Percentiles rank a stretch among this genome's conserved stretches.
phyloP scores from a whole-genome alignment of 2,888 invertebrate genomes.

The Rhagonycha lutea region DNA sequence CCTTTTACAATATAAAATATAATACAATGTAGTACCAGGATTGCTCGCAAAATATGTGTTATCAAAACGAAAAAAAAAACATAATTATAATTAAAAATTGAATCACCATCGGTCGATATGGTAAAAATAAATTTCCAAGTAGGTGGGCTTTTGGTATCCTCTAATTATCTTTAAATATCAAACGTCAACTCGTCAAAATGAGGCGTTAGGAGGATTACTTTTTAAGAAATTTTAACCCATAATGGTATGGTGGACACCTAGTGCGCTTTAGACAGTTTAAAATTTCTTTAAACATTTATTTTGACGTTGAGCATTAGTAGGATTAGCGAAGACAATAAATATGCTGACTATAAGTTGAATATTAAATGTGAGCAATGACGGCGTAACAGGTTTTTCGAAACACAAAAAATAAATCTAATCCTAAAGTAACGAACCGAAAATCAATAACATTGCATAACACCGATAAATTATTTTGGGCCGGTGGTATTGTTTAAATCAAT shows the following conservation, averaged over 20 bases:
- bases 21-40: too few relatives aligned
- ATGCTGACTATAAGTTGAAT: conserved; percentile 16
- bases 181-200: conserved; percentile 29
- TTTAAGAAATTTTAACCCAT: conserved; percentile 22
- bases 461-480: not conserved
- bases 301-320: conserved; percentile 27
- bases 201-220: conserved; percentile 25
- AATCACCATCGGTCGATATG: not conserved
- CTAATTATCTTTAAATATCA: conserved; percentile 27
- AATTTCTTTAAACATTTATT: conserved; percentile 28
- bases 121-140: conserved; percentile 14
- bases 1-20: too few relatives aligned
- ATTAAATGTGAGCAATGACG: conserved; percentile 14
- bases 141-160: conserved; percentile 18
- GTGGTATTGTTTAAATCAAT: not conserved
- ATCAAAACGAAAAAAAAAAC: not conserved
- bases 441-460: not conserved
- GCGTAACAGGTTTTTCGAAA: not conserved
- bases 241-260: conserved; percentile 25
- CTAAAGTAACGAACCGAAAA: not conserved
- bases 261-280: conserved; percentile 24
- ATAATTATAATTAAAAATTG: not conserved
- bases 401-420: conserved; percentile 1
- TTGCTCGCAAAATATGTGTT: too few relatives aligned
- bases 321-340: conserved; percentile 30